Percentiles rank a stretch among this genome's conserved stretches.
These are phyloP conservation scores for Spicauda simplicius DNA, from an alignment of 2,888 invertebrate species.

Conservation along the genomic window DNA sequence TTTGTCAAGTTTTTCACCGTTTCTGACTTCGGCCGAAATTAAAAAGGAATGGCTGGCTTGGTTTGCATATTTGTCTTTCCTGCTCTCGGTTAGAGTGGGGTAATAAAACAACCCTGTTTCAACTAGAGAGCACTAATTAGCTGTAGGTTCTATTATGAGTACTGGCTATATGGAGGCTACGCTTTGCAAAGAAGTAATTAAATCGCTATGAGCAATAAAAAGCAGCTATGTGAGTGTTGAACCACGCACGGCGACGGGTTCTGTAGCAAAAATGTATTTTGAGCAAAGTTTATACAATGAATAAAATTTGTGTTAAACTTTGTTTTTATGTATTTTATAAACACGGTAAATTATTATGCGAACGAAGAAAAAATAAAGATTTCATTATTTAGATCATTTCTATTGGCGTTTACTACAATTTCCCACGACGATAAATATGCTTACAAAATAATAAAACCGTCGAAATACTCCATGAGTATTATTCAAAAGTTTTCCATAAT, in stretches of 20 bases:
- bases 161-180: background rate
- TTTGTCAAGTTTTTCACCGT: slow-evolving; percentile 29
- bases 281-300: no score
- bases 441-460: slow-evolving; percentile 18
- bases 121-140: slow-evolving; percentile 19
- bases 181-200: no score
- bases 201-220: no score
- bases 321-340: no score
- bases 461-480: slow-evolving; percentile 50
- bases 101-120: slow-evolving; percentile 25
- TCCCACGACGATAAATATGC: background rate
- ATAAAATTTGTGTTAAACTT: no score
- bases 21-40: slow-evolving; percentile 15
- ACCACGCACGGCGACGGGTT: no score
- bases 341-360: no score
- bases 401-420: background rate
- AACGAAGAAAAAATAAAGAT: background rate
- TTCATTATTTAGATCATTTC: background rate
- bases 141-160: slow-evolving; percentile 6
- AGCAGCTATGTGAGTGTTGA: no score
- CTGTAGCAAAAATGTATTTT: no score
- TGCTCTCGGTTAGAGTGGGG: slow-evolving; percentile 18
- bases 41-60: slow-evolving; percentile 23
- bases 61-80: slow-evolving; percentile 30
- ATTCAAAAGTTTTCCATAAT: slow-evolving; percentile 78